Evolutionary conservation across 2,888 invertebrate species (phyloP).

Genomic region (Palloptera scutellata): DNA sequence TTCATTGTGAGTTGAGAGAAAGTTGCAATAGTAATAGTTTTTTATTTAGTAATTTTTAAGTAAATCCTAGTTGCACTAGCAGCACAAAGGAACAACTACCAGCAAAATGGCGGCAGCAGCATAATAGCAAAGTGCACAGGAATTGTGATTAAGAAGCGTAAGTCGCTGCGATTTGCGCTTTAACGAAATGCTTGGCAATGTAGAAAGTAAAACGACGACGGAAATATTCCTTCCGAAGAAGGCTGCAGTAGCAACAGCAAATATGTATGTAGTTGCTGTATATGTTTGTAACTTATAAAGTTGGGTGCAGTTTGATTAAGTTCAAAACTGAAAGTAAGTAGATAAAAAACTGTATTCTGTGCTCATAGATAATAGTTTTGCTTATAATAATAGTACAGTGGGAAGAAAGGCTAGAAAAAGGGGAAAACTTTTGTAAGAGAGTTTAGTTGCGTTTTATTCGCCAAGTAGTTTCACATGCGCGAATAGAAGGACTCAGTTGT

Average conservation of each 20-base stretch:
- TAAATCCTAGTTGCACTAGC: not conserved
- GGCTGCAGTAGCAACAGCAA: not conserved
- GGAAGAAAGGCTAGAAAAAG: no score
- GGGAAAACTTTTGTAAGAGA: no score
- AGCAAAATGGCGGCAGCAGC: not conserved
- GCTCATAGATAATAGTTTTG: no score
- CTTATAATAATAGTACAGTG: no score
- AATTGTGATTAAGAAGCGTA: not conserved
- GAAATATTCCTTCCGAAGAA: not conserved
- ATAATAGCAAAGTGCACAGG: not conserved
- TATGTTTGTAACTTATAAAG: not conserved
- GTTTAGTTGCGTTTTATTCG: no score
- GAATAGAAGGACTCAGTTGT: no score
- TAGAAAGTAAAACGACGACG: constrained; percentile 2
- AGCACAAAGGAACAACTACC: constrained; percentile 4
- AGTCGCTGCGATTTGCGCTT: not conserved
- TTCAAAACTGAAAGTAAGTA: not conserved
- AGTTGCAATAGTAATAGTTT: not conserved
- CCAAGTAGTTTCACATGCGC: no score
- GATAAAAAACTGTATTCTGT: no score
- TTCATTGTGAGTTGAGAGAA: not conserved
- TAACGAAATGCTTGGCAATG: not conserved
- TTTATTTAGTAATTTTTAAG: constrained; percentile 13
- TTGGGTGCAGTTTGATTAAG: constrained; percentile 8
- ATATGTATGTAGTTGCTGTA: no score